Percentiles rank a stretch among this genome's conserved stretches.
phyloP scores from a whole-genome alignment of 2,113 vertebrate genomes.

The Artemisiospiza belli region DNA sequence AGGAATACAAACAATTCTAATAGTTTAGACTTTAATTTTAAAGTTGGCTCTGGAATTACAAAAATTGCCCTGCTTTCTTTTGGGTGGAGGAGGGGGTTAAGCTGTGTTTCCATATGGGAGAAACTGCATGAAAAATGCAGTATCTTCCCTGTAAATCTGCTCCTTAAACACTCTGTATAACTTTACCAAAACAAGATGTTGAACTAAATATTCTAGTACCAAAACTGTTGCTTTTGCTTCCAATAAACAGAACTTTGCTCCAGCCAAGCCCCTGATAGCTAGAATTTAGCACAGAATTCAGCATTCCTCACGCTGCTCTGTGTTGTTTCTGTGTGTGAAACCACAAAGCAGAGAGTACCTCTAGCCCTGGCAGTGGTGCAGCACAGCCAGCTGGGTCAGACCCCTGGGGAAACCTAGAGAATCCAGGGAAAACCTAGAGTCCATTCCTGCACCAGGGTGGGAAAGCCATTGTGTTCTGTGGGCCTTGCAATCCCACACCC shows the following conservation, averaged over 20 bases:
- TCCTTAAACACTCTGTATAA: neutral
- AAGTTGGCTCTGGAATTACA: neutral
- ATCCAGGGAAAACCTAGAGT: neutral
- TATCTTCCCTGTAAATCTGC: neutral
- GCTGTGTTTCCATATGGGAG: neutral
- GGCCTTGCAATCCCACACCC: neutral
- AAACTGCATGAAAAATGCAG: neutral
- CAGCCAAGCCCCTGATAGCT: neutral
- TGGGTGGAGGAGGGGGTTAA: neutral
- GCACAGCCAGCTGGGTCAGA: neutral
- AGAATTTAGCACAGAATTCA: neutral
- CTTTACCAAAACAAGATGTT: neutral
- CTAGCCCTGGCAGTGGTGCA: neutral
- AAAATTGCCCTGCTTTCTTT: neutral
- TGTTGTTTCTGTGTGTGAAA: neutral
- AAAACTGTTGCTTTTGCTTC: neutral
- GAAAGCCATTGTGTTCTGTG: neutral
- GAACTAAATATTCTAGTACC: neutral
- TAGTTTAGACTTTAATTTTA: neutral
- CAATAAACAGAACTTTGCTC: neutral
- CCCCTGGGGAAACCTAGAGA: neutral
- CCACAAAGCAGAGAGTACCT: neutral
- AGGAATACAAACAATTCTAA: neutral
- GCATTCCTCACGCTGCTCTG: neutral
- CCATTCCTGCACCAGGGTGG: neutral